Percentiles rank a stretch among this genome's conserved stretches.
Conservation (phyloP, 2,888 invertebrate genomes). For the Abrostola triplasia region DNA sequence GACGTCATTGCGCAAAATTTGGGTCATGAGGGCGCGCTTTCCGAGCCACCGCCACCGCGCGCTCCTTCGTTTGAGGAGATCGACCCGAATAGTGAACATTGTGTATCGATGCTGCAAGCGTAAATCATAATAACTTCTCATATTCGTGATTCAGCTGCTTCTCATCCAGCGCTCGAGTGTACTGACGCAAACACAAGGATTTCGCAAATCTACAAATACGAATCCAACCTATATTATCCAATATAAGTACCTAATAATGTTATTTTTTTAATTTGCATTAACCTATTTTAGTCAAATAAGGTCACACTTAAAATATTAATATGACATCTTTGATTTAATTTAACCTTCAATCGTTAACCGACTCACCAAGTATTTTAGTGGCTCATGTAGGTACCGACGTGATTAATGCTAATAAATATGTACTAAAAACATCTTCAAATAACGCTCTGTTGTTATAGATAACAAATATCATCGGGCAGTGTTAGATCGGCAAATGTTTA, state of each 20-base stretch:
- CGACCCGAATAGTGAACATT: constrained; percentile 48
- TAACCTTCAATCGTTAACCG: constrained; percentile 29
- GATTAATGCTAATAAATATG: constrained; percentile 34
- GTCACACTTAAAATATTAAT: background rate
- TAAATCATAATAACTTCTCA: constrained; percentile 4
- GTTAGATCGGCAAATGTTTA: background rate
- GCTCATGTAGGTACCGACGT: background rate
- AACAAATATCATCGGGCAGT: constrained; percentile 16
- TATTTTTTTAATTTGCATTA: too few species aligned
- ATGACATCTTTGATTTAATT: constrained; percentile 28
- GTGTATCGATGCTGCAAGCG: constrained; percentile 18
- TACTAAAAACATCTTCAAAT: constrained; percentile 23
- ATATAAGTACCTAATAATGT: too few species aligned
- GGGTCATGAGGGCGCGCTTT: constrained; percentile 80
- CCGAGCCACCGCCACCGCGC: constrained; percentile 63
- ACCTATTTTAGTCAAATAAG: background rate
- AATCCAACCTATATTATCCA: too few species aligned
- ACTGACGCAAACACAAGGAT: too few species aligned
- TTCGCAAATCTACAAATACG: too few species aligned
- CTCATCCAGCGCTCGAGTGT: too few species aligned
- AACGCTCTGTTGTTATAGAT: constrained; percentile 12
- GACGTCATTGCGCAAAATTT: constrained; percentile 84
- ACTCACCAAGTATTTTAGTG: constrained; percentile 12
- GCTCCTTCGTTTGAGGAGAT: constrained; percentile 55
- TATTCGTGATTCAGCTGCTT: too few species aligned